Percentiles rank a stretch among this genome's conserved stretches.
phyloP scores from a whole-genome alignment of 2,888 invertebrate species.

The Tipula vernalis region DNA sequence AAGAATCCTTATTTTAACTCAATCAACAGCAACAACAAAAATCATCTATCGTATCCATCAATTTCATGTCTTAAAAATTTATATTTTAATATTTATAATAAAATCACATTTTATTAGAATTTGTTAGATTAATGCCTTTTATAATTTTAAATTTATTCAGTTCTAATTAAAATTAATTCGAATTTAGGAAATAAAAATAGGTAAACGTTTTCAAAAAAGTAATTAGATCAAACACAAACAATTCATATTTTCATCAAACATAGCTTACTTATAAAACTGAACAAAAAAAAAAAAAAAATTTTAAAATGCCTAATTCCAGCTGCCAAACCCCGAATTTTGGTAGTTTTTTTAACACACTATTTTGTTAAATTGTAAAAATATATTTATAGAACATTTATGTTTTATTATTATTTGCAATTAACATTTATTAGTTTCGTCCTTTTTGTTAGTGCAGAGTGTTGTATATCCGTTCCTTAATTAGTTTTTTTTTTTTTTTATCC shows the following conservation, averaged over 20 bases:
- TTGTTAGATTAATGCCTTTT: not conserved
- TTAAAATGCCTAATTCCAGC: not conserved
- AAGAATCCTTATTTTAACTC: not conserved
- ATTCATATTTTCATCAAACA: not conserved
- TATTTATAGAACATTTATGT: not conserved
- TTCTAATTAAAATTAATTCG: not conserved
- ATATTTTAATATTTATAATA: not conserved
- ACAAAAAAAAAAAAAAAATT: too few relatives aligned
- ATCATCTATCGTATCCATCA: not conserved
- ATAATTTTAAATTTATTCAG: not conserved
- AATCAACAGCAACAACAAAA: not conserved
- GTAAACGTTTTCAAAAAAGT: not conserved
- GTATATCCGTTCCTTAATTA: not conserved
- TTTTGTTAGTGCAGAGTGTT: not conserved
- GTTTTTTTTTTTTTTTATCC: not conserved
- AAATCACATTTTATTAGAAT: not conserved
- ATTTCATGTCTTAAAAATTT: not conserved
- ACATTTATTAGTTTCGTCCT: not conserved
- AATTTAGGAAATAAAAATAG: not conserved
- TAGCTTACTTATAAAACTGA: not conserved
- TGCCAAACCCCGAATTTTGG: not conserved
- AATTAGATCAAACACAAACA: not conserved
- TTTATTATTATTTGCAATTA: not conserved
- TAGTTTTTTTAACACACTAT: not conserved
- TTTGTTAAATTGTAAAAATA: not conserved